These are phyloP conservation scores for Mesoclemmys tuberculata DNA, from an alignment of 2,113 vertebrate species.

Conservation along the genomic window DNA sequence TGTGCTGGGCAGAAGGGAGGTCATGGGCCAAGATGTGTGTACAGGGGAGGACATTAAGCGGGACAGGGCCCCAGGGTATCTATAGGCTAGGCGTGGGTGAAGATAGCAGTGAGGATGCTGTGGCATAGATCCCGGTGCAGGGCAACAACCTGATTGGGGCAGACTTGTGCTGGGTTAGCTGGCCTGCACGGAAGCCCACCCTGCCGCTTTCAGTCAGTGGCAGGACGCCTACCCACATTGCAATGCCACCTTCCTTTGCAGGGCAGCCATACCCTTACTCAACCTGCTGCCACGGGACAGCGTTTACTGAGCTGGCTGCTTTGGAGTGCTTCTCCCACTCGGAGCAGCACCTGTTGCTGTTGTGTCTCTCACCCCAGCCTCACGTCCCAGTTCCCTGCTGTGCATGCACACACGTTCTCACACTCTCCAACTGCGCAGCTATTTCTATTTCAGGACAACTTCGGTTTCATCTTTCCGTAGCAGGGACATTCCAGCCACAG, in stretches of 20 bases:
- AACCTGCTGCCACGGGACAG: not conserved
- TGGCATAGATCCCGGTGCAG: not conserved
- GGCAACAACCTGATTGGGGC: not conserved
- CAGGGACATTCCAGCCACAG: not conserved
- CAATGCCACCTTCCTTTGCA: not conserved
- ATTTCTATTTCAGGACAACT: rapidly evolving
- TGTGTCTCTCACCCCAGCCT: not conserved
- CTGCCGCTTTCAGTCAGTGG: not conserved
- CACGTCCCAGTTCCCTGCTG: too few species aligned
- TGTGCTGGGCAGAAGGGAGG: not conserved
- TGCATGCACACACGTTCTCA: too few species aligned
- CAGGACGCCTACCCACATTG: not conserved
- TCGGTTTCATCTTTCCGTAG: rapidly evolving
- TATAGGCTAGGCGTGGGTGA: not conserved
- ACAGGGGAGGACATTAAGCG: not conserved
- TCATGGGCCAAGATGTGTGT: not conserved
- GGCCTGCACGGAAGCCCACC: not conserved
- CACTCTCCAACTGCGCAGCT: not conserved
- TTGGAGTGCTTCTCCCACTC: not conserved
- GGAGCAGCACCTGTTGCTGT: not conserved
- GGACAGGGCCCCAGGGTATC: not conserved
- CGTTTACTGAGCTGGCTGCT: not conserved
- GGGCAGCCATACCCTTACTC: not conserved
- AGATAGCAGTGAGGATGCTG: not conserved
- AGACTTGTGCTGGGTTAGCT: not conserved